Base-by-base conservation (phyloP, 2,113 vertebrate species). In the Emydura subglobosa region DNA sequence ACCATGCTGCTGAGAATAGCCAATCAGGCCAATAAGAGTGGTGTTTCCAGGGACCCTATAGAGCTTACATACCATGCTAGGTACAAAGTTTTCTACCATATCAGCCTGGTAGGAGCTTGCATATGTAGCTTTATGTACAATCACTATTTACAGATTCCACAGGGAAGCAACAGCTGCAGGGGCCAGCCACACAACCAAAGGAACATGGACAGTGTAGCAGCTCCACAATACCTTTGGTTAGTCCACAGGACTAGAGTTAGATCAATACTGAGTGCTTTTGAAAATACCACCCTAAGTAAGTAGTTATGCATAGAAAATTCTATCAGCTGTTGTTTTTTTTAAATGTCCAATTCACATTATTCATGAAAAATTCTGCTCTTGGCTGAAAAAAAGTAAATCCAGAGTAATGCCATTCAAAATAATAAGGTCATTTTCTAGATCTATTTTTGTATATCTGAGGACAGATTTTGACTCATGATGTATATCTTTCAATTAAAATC, bases 1-100 rank as follows among this genome's bases (percentile, higher is more conserved):
- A 59, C 27, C 55, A 25, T 68, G 13, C 10, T 72, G 42, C 25
- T 39, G 2, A 0, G 1, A 47, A 31, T 2, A 22, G 21, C 39
- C 72, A 25, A 22, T 39, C 39, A 44, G 21, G 39, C 39, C 39
- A 74, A 44, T 11, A 39, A 74, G 72, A 44, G 9, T 44, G 72
- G 72, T 74, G 72, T 42, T 5, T 22, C 7, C 39, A 10, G 14
- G 61, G 49, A n/a, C 50, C 54, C 44, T 51, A 21, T 1, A 3
- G 61, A 53, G 5, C 4, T 4, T 14, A 19, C 31, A 10, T 10
- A 14, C 21, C 21, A 49, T 39, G 39, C n/a, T 76, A 44, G 42
- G 72, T 76, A 25, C 24, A 29, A 25, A 78, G 22, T 49, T 39
- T 5, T 1, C 9, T 10, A 53, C 21, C 31, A 39, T 2, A 16